Evolutionary conservation across 2,113 vertebrate species (phyloP), one percentile per base, ranked within the genome.

Genomic region (Austrofundulus limnaeus): DNA sequence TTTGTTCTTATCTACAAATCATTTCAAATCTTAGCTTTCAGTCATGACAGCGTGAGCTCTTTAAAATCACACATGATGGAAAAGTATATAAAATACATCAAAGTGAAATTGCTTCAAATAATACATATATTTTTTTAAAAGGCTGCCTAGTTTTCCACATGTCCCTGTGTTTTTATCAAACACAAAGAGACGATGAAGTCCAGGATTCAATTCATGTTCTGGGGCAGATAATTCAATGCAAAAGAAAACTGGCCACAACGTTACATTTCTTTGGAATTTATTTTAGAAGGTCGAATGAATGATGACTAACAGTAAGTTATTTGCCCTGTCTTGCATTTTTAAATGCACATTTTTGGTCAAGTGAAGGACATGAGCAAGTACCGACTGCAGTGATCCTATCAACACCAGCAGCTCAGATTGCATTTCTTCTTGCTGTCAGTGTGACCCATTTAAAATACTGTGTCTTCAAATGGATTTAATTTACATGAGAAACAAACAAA

Each of bases 391-490:
- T 80, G 67, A 57, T 47, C 59, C 54, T 31, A 78, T 86, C 62
- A 60, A 70, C 70, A 31, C 52, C 6, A 49, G 67, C 79, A 66
- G 76, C 68, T 76, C 58, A 64, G 56, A 82, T 82, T 67, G 71
- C 41, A 59, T 34, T 54, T 78, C 72, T 81, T 75, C 77, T 80
- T 63, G 73, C n/a, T 17, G 68, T 57, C 43, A n/a, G 55, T 43
- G 70, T 77, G 69, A 11, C 38, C 49, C 24, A 8, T 51, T 12
- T 59, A 59, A 62, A 55, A 64, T 69, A 73, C n/a, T 82, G 64
- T 61, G 81, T 85, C 57, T 69, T 57, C 38, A 63, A 84, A 80
- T 81, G 54, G 53, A 72, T 79, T 80, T 78, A 62, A 83, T 84
- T 57, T 84, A 83, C 65, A 69, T 65, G 37, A 72, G 51, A 50